Base-by-base conservation (phyloP, 2,797 vertebrate genomes). In the Rhinoraja longicauda region DNA sequence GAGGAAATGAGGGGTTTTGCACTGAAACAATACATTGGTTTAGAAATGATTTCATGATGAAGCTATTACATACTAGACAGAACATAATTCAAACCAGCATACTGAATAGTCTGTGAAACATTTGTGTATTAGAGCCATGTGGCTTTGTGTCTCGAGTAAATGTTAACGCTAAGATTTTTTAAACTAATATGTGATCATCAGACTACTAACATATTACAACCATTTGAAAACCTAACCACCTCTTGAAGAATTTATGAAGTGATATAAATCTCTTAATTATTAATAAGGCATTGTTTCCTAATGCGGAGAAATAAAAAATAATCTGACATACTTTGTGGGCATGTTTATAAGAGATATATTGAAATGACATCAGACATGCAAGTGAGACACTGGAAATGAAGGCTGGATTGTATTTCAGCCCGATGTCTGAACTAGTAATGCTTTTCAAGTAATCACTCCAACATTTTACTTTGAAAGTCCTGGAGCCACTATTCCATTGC, bases 1-100 rank as follows among this genome's bases (percentile, higher is more conserved):
- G 92, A 92, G 90, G 70, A 92, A 92, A 92, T 92, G 70, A 92
- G 45, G 67, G 32, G 90, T 73, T 92, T 92, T 92, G 90, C 70
- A 92, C 24, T 53, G 90, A 92, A 92, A 92, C 70, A 73, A 92
- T 92, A 75, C 70, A 73, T 92, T 73, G 70, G 70, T 92, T 92
- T 75, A 53, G 39, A 92, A 92, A 75, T 92, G 70, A 92, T 45
- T 92, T 92, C 70, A 72, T 73, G 45, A 53, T 92, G 90, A 92
- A 92, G 9, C 90, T 92, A 92, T 92, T 72, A 73, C 70, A 73
- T n/a, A 45, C 70, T 45, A 92, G 90, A 92, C 67, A 92, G 24
- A 75, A 39, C 39, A 92, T 92, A 92, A 92, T 92, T 92, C 90
- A 92, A 88, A 92, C 90, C 90, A 92, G 32, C 45, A 72, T 92